Conservation (phyloP, 2,797 vertebrate species). For the Neopelma chrysocephalum region DNA sequence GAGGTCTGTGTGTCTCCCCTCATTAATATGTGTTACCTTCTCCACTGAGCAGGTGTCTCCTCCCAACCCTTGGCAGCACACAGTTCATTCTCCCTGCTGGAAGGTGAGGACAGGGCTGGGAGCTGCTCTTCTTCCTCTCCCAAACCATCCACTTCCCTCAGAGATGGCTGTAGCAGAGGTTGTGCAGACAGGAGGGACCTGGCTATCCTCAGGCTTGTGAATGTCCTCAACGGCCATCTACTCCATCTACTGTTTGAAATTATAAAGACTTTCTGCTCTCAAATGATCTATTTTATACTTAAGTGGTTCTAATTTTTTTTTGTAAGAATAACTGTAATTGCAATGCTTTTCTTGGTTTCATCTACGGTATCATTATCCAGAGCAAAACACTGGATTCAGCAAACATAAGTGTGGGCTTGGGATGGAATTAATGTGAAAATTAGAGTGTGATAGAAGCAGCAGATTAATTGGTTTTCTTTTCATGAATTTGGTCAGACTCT, state of each 20-base stretch:
- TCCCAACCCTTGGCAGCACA: not conserved
- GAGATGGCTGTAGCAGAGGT: not conserved
- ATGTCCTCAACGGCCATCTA: not conserved
- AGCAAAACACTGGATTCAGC: not conserved
- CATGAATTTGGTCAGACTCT: not conserved
- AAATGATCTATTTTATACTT: slow-evolving; percentile 23
- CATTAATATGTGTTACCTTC: not conserved
- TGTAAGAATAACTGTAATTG: slow-evolving; percentile 3
- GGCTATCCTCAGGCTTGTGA: not conserved
- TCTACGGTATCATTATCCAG: not conserved
- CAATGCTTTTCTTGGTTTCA: not conserved
- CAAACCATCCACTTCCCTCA: not conserved
- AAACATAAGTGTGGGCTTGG: not conserved
- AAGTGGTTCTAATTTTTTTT: not conserved
- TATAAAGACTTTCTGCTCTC: not conserved
- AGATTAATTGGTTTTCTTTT: not conserved
- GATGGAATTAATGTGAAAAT: not conserved
- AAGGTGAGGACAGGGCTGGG: not conserved
- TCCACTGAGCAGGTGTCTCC: too few species aligned
- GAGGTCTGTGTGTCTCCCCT: not conserved
- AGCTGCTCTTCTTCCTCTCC: not conserved
- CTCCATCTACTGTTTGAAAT: not conserved
- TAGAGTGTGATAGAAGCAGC: not conserved
- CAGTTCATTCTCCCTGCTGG: not conserved
- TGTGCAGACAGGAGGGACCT: not conserved